Base-by-base conservation (phyloP, 2,113 vertebrate genomes). In the Ictalurus punctatus region DNA sequence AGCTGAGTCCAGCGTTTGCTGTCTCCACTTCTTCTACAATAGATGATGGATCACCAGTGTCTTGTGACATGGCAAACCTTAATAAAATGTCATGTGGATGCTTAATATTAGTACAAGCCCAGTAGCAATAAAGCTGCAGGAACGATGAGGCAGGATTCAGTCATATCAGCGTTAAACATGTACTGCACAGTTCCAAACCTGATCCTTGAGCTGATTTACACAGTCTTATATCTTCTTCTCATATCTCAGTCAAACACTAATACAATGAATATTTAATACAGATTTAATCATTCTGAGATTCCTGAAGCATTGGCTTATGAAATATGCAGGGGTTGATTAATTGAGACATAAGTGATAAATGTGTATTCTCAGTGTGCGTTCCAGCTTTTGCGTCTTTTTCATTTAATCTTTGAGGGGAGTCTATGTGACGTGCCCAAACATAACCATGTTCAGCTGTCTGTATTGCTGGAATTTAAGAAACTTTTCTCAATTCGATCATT, bases 361-460 rank as follows among this genome's bases (percentile, higher is more conserved):
- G 27, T 58, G 58, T 40, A 59, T 59, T 63, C 56, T 86, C 19
- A 34, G 17, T 52, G 40, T 63, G 58, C 59, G 3, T 79, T 61
- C 74, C 44, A 80, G 40, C 37, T 80, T 87, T 87, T 61, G 56
- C 12, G 1, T 79, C 40, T 67, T 63, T 63, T 65, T 14, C 0
- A 48, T 48, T 48, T 48, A 48, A 48, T 48, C 4, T 48, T 48
- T 6, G 44, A 6, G 44, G 44, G 44, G 44, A 7, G 37, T 88
- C 59, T 89, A 71, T 71, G 58, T 87, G 85, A 91, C 87, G 76
- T 87, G 90, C 84, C 90, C 84, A 65, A 87, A 85, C 90, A 91
- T 73, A 91, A 65, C 87, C 79, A 58, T 76, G 80, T 78, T 87
- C 37, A 2, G 27, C 85, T 89, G 23, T 69, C 54, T 59, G 61